A percentile compares a stretch with the other conserved stretches of the same genome.
Conservation (phyloP, 2,113 vertebrate species). For the Periophthalmus modestus region DNA sequence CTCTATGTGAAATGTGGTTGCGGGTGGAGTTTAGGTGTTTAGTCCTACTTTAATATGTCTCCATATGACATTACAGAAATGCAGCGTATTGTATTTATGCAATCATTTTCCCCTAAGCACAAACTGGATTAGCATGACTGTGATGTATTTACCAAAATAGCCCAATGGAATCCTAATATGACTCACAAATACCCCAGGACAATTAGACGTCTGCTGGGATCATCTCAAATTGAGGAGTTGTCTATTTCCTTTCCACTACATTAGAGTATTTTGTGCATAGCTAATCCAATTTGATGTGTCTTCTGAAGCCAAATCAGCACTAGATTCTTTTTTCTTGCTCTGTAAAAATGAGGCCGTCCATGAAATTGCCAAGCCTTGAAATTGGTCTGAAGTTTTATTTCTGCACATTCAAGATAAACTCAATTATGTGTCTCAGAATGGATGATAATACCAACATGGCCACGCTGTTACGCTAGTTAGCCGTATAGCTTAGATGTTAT, state of each 20-base stretch:
- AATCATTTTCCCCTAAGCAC: background rate
- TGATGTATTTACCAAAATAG: constrained; percentile 7
- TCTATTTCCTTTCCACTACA: constrained; percentile 24
- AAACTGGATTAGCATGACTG: background rate
- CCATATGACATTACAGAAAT: background rate
- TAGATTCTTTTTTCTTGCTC: constrained; percentile 44
- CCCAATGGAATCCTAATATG: background rate
- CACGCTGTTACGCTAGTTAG: constrained; percentile 5
- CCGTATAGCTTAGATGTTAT: constrained; percentile 6
- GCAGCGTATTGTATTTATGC: background rate
- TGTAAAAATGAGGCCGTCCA: constrained; percentile 32
- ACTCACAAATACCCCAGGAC: constrained; percentile 6
- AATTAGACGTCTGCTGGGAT: constrained; percentile 31
- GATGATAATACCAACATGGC: constrained; percentile 24
- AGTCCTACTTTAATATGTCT: background rate
- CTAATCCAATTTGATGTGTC: constrained; percentile 34
- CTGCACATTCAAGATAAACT: constrained; percentile 35
- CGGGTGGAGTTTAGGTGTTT: no score
- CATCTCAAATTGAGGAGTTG: background rate
- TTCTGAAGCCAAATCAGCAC: constrained; percentile 37
- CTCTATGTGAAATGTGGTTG: no score
- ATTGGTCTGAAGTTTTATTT: constrained; percentile 40
- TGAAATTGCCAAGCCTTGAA: constrained; percentile 36
- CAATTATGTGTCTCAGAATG: constrained; percentile 17
- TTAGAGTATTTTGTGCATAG: constrained; percentile 18